Percentiles rank a stretch among this genome's conserved stretches.
phyloP scores from a whole-genome alignment of 2,797 vertebrate species.

The Chaetophractus vellerosus region DNA sequence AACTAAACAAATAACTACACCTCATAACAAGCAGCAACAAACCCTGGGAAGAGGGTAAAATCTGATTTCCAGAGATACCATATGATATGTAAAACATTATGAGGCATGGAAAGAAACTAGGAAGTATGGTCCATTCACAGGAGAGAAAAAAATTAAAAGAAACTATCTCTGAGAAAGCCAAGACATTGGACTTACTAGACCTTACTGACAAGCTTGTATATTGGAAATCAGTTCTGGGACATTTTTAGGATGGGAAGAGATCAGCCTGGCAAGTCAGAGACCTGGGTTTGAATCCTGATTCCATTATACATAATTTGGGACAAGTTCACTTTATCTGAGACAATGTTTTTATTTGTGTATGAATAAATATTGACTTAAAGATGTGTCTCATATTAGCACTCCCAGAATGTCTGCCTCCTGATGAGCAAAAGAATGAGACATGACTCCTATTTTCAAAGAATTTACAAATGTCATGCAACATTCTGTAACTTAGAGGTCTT shows the following conservation, averaged over 20 bases:
- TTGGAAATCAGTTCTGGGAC: neutral
- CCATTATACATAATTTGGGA: neutral
- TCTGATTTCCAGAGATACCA: no score
- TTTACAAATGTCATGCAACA: neutral
- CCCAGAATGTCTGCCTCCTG: neutral
- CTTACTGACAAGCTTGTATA: no score
- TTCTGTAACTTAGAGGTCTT: neutral
- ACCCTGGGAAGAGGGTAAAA: no score
- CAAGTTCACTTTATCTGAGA: no score
- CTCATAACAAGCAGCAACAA: no score
- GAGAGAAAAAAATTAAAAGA: no score
- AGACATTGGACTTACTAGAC: no score
- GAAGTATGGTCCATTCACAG: no score
- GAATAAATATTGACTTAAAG: neutral
- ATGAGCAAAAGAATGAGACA: neutral
- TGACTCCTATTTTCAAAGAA: neutral
- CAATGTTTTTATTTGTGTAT: neutral
- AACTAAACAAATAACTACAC: no score
- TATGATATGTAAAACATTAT: no score
- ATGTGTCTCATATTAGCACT: neutral
- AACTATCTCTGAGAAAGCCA: no score
- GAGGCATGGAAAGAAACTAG: no score
- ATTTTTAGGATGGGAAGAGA: neutral
- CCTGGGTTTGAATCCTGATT: neutral
- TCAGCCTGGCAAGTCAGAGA: neutral